These are phyloP conservation scores for Suricata suricatta DNA, from an alignment of 2,113 vertebrate genomes.

Conservation along the genomic window DNA sequence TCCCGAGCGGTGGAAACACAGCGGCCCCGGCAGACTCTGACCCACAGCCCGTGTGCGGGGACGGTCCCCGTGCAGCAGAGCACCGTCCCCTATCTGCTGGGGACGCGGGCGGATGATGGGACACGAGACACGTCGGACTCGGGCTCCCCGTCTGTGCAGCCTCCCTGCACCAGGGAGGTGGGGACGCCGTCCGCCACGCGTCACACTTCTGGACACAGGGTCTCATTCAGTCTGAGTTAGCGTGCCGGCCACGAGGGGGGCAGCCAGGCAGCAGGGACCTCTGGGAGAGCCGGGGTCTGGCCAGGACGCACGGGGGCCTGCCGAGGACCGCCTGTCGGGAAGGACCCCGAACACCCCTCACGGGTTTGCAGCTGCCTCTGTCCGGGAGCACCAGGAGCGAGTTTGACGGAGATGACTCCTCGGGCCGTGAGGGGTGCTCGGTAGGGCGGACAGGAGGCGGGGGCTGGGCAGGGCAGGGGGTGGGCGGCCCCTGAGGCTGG, in stretches of 20 bases:
- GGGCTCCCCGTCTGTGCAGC: rapidly evolving
- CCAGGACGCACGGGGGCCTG: neutral
- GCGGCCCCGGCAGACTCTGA: neutral
- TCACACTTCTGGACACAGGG: neutral
- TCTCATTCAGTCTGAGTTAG: neutral
- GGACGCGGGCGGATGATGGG: rapidly evolving
- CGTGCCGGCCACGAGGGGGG: neutral
- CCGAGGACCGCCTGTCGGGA: neutral
- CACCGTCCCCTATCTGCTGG: neutral
- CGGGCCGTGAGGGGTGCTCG: neutral
- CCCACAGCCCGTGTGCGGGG: neutral
- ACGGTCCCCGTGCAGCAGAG: no score
- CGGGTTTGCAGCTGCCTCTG: neutral
- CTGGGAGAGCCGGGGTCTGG: neutral
- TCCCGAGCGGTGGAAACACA: neutral
- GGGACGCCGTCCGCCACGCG: neutral
- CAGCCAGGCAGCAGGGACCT: rapidly evolving
- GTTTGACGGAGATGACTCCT: neutral
- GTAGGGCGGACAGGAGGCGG: rapidly evolving
- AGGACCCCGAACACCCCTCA: neutral
- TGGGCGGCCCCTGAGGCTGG: rapidly evolving
- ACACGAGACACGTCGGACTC: rapidly evolving
- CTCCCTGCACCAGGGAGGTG: neutral
- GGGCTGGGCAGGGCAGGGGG: neutral
- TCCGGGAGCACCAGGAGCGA: neutral